Base-by-base conservation (phyloP, 2,888 invertebrate species). In the Agrotis ipsilon region DNA sequence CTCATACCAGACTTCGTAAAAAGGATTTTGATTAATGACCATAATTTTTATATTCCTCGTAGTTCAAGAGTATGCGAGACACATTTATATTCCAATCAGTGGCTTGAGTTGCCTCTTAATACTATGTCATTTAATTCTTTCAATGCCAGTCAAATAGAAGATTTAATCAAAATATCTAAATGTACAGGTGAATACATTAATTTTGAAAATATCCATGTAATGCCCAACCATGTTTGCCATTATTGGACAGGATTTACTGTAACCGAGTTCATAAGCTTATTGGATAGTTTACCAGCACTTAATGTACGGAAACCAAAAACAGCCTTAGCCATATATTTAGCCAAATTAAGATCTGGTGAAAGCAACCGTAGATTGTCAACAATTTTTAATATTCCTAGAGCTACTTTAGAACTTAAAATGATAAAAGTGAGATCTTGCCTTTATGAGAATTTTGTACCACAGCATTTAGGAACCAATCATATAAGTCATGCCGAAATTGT, bases 321-420 rank as follows among this genome's bases (percentile, higher is more conserved):
- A 19, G n/a, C 32, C n/a, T 57, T 57, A 57, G 57, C 57, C n/a
- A 57, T 57, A 57, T 57, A 39, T 39, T 27, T 57, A 57, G 57
- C 54, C 27, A 55, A 55, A 11, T 32, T 27, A 55, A 55, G 54
- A 27, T 55, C 54, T 55, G 54, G 54, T 27, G 54, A 55, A 55
- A 55, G 54, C 54, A 55, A 55, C 54, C 54, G 54, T 55, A 55
- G 27, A n/a, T 55, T 32, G 27, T 32, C 24, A 55, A 55, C 54
- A n/a, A 55, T 55, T 55, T 55, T 55, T 55, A 55, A 55, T 55
- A 55, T 55, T 55, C 54, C 54, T 55, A 55, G 54, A 55, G 54
- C 54, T 32, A 55, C 54, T n/a, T 55, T 55, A 55, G 27, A 55
- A 55, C 54, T n/a, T n/a, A n/a, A n/a, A n/a, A n/a, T n/a, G n/a